A percentile compares a stretch with the other conserved stretches of the same genome.
These are phyloP conservation scores for Opisthocomus hoazin DNA, from an alignment of 2,113 vertebrate species.

Conservation along the genomic window DNA sequence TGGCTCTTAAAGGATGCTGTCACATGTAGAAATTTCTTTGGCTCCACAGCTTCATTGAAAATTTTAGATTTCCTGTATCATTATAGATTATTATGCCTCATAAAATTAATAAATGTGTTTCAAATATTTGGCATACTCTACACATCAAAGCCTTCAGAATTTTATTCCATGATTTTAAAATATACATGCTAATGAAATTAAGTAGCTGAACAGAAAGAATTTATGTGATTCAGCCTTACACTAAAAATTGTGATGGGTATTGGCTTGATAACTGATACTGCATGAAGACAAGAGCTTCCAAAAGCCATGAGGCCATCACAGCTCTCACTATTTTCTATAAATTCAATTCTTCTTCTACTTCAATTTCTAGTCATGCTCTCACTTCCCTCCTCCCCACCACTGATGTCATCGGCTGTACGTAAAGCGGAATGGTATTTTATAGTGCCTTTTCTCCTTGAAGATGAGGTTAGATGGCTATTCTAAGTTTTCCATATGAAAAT, in stretches of 20 bases:
- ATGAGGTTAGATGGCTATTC: neutral
- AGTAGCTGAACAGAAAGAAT: constrained; percentile 16
- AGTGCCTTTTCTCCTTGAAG: neutral
- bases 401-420: neutral
- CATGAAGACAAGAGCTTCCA: neutral
- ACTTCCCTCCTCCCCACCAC: neutral
- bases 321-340: neutral
- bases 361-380: neutral
- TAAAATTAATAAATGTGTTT: constrained; percentile 66
- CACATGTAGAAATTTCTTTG: constrained; percentile 49
- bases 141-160: constrained; percentile 23
- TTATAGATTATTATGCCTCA: constrained; percentile 54
- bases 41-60: neutral
- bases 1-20: constrained; percentile 36
- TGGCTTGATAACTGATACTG: neutral
- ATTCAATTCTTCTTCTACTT: neutral
- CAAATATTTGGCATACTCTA: constrained; percentile 37
- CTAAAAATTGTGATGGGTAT: neutral
- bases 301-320: neutral
- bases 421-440: neutral
- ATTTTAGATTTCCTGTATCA: constrained; percentile 40
- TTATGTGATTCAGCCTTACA: neutral
- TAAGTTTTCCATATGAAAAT: neutral
- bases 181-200: constrained; percentile 41
- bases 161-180: constrained; percentile 2